Conservation (phyloP, 2,888 invertebrate species). For the Apodemia zela region DNA sequence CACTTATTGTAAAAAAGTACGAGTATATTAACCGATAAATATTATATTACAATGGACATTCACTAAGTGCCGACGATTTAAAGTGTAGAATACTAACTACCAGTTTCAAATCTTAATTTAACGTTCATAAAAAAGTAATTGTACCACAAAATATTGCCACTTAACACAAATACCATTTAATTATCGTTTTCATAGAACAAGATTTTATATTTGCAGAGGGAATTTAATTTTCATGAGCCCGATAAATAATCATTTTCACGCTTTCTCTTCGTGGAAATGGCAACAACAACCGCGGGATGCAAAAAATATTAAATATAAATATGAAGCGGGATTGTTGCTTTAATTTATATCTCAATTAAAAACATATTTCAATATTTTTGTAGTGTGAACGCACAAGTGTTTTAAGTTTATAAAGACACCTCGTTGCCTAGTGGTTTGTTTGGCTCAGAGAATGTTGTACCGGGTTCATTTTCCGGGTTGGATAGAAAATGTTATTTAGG, state of each 20-base stretch:
- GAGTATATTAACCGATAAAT: too few species aligned
- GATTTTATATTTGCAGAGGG: conserved; percentile 11
- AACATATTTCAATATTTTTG: not conserved
- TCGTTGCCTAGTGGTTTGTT: not conserved
- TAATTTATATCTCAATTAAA: conserved; percentile 25
- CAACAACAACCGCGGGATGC: conserved; percentile 24
- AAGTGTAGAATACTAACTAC: too few species aligned
- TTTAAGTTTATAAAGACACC: not conserved
- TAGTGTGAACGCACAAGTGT: not conserved
- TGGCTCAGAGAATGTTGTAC: too few species aligned
- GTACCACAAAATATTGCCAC: conserved; percentile 4
- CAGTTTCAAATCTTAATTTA: not conserved
- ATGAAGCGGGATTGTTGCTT: conserved; percentile 22
- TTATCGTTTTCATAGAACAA: conserved; percentile 10
- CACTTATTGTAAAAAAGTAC: too few species aligned
- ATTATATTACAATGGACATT: too few species aligned
- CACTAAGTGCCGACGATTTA: too few species aligned
- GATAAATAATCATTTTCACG: conserved; percentile 29
- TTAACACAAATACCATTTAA: conserved; percentile 10
- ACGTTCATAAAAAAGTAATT: not conserved
- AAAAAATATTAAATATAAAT: conserved; percentile 19
- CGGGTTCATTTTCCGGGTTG: too few species aligned
- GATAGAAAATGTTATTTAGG: too few species aligned
- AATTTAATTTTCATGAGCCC: conserved; percentile 30
- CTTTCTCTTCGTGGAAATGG: conserved; percentile 23